A percentile compares a stretch with the other conserved stretches of the same genome.
Conservation (phyloP, 2,888 invertebrate genomes). For the Calameuta pallipes region DNA sequence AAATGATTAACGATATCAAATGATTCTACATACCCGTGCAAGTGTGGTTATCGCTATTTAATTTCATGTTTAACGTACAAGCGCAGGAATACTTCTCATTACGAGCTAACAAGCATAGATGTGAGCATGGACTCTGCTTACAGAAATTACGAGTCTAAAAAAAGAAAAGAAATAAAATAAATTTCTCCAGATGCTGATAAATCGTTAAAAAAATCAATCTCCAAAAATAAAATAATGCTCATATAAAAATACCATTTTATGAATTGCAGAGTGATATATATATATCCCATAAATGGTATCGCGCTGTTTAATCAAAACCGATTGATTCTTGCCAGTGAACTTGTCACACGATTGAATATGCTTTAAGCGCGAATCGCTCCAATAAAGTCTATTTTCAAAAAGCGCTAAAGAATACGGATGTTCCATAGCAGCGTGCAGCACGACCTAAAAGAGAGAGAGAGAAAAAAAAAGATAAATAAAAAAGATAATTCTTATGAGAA, state of each 20-base stretch:
- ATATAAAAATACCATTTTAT: not conserved
- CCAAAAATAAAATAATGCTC: not conserved
- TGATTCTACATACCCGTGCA: conserved; percentile 68
- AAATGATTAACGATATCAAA: conserved; percentile 11
- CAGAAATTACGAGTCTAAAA: conserved; percentile 72
- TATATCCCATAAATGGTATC: conserved; percentile 75
- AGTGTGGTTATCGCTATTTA: conserved; percentile 69
- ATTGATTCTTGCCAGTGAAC: conserved; percentile 75
- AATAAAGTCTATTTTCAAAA: conserved; percentile 89
- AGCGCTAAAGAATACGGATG: conserved; percentile 88
- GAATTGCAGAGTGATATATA: conserved; percentile 76
- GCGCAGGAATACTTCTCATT: conserved; percentile 73
- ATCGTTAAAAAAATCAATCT: not conserved
- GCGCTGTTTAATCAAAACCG: conserved; percentile 69
- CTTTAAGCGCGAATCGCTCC: conserved; percentile 88
- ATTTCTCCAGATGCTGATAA: not conserved
- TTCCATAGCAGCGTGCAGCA: conserved; percentile 73
- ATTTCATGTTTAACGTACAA: conserved; percentile 79
- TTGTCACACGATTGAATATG: conserved; percentile 84
- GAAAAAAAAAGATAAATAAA: not conserved
- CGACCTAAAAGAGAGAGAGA: conserved; percentile 45
- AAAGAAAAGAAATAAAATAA: conserved; percentile 3
- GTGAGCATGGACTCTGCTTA: conserved; percentile 73
- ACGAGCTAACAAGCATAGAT: conserved; percentile 80
- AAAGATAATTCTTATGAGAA: not conserved